Conservation (phyloP, 2,888 invertebrate genomes). For the Philaethria dido region DNA sequence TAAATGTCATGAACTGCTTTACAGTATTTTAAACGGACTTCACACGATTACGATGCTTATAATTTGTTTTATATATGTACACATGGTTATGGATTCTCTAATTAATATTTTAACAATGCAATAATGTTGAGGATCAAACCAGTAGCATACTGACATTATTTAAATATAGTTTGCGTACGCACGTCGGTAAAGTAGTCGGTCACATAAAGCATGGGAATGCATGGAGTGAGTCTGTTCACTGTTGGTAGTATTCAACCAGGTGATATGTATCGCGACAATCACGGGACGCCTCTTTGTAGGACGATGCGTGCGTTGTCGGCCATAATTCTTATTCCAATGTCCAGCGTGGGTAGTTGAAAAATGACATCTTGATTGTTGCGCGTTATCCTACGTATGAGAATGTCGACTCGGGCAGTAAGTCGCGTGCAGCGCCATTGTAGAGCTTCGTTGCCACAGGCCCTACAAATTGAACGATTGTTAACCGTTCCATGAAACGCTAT, state of each 20-base stretch:
- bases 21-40: neutral
- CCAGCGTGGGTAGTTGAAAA: conserved; percentile 83
- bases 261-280: conserved; percentile 78
- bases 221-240: conserved; percentile 58
- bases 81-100: neutral
- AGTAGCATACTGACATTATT: conserved; percentile 4
- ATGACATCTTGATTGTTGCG: conserved; percentile 84
- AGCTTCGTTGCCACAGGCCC: conserved; percentile 63
- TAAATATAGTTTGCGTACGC: neutral
- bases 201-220: conserved; percentile 43
- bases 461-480: conserved; percentile 84
- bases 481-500: conserved; percentile 73
- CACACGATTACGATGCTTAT: neutral
- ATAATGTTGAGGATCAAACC: neutral
- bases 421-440: conserved; percentile 77
- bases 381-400: conserved; percentile 82
- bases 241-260: conserved; percentile 66
- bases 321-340: conserved; percentile 76
- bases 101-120: neutral
- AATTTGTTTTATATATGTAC: neutral
- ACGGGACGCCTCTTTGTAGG: conserved; percentile 73
- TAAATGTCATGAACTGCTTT: conserved; percentile 27
- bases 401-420: conserved; percentile 66
- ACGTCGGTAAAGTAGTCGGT: conserved; percentile 1
- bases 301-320: conserved; percentile 75